Evolutionary conservation across 1,140 invertebrate species (phyloP), one percentile per base, ranked within the genome.

Genomic region (Drosophila varians): DNA sequence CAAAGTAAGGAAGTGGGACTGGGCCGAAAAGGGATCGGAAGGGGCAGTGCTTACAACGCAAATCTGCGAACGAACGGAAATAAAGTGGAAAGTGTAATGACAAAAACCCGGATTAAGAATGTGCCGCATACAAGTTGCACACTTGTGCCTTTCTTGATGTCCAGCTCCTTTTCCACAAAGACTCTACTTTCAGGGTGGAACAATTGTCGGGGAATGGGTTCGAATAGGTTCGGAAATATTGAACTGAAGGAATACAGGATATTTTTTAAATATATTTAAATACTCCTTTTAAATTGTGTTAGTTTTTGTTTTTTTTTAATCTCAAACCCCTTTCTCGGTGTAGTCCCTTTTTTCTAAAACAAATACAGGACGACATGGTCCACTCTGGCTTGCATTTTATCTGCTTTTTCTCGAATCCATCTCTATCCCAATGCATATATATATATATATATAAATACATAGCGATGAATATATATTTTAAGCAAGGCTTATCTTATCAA

Each of bases 401-500:
- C 21, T 11, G 34, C 8, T 18, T 46, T 4, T 6, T 14, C 16
- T 11, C 28, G 7, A 47, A 64, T 52, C 60, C 34, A 51, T 12
- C 21, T 31, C 12, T 18, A 52, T 60, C 42, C 51, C 60, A 51
- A 49, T 36, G 40, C 26, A 38, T 51, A 31, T 36, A 52, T 49
- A 60, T 42, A 28, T 18, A 38, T 26, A 31, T 26, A 48, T 12
- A 16, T 36, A 38, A 57, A 73, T 54, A 62, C 26, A 62, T 54
- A 61, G 76, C 82, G 65, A 76, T 45, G 76, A 73, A 73, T 61
- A 71, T 84, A 86, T 84, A 87, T 84, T 84, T 84, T 84, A 84
- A 84, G 80, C 82, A 69, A 87, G 69, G 80, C 80, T 84, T 84
- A 84, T 84, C 80, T 84, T 84, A 84, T 84, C 80, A 86, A 80